Evolutionary conservation across 1,140 invertebrate species (phyloP), one percentile per base, ranked within the genome.

Genomic region (Aphaenogaster floridana): DNA sequence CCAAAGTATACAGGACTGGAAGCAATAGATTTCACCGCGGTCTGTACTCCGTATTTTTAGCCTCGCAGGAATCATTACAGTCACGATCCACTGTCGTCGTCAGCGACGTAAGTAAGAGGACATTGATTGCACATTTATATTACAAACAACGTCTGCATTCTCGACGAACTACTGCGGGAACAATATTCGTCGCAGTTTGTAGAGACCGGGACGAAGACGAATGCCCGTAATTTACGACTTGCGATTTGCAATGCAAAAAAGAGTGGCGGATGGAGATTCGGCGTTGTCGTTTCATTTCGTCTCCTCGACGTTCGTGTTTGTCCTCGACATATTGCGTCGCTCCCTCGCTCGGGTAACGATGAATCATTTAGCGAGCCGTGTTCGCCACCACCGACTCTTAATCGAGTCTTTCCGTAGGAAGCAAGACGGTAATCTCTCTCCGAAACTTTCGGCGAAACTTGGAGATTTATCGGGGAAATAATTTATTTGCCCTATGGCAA

Each of bases 391-490:
- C 36, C 48, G 39, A 79, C 74, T 79, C 83, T 86, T 86, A 86
- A 86, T 86, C 83, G 59, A 79, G 76, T 79, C 83, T 79, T 86
- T 86, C 76, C 76, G 59, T 52, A 54, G 76, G 83, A 86, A 86
- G 63, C 83, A 57, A 79, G 74, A 66, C 71, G 74, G 76, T 86
- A 86, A 79, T 79, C 74, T 79, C 83, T 79, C 48, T 11, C 54
- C n/a, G 9, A 85, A 86, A 86, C 74, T 86, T 86, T 86, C 61
- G 74, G 50, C 61, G 74, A 68, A 86, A 86, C 72, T 86, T 79
- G n/a, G n/a, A n/a, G 74, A 86, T 86, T 86, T 86, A 86, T 86
- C 74, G 83, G 48, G 21, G 74, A 79, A 86, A 86, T 86, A 86
- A 86, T 86, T 86, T 79, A 86, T 86, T 86, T 86, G 28, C 39